phyloP scores from a whole-genome alignment of 1,140 invertebrate species.

The Penaeus chinensis region DNA sequence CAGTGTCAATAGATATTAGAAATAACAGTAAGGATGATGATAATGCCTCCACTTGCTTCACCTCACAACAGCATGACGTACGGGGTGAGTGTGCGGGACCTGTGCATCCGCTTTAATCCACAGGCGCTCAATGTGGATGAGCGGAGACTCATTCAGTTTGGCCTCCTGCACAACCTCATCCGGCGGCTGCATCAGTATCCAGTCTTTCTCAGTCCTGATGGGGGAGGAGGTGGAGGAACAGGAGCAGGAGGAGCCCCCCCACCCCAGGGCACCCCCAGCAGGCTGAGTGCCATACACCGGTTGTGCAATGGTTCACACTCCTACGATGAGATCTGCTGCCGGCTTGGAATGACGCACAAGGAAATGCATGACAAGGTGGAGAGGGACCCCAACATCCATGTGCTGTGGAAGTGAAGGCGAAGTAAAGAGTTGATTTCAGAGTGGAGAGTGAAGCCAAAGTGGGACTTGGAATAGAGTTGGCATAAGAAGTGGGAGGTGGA shows the following conservation, averaged over 20 bases:
- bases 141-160: conserved; percentile 90
- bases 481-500: too few species aligned
- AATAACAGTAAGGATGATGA: not conserved
- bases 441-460: too few species aligned
- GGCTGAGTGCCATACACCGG: conserved; percentile 69
- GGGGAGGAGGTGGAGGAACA: conserved; percentile 54
- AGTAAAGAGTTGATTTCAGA: not conserved
- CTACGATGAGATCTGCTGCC: conserved; percentile 91
- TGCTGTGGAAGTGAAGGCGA: conserved; percentile 83
- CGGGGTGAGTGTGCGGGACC: conserved; percentile 84
- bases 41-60: not conserved
- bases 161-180: conserved; percentile 86
- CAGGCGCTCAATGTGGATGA: conserved; percentile 81
- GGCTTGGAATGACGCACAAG: conserved; percentile 81
- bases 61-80: conserved; percentile 76
- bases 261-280: conserved; percentile 44
- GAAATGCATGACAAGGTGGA: conserved; percentile 89
- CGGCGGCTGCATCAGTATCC: conserved; percentile 80
- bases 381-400: conserved; percentile 83
- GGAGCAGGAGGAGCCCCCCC: conserved; percentile 67
- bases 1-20: not conserved
- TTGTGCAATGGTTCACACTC: conserved; percentile 84
- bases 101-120: conserved; percentile 85
- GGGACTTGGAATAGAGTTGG: too few species aligned
- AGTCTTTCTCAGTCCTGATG: conserved; percentile 50